A percentile compares a stretch with the other conserved stretches of the same genome.
Evolutionary conservation across 2,888 invertebrate genomes (phyloP).

Genomic region (Macrophya annulata): DNA sequence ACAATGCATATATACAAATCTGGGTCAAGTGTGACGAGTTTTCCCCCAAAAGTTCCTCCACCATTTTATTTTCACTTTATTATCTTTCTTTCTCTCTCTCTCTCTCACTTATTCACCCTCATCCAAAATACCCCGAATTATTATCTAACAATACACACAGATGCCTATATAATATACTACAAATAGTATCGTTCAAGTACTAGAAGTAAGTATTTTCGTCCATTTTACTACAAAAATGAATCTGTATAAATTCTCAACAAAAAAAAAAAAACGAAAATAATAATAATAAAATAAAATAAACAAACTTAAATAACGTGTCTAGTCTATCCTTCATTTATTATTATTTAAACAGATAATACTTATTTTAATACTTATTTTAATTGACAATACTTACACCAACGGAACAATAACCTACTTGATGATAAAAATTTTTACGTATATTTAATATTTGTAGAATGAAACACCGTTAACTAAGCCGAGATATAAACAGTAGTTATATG

Average conservation of each 20-base stretch:
- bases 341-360: no score
- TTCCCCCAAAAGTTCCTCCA: background rate
- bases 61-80: no score
- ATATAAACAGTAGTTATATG: no score
- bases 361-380: no score
- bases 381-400: no score
- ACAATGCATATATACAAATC: slow-evolving; percentile 6
- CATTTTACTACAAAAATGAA: background rate
- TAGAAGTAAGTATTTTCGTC: background rate
- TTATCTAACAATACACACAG: background rate
- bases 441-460: no score
- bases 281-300: background rate
- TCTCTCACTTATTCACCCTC: background rate
- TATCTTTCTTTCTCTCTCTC: background rate
- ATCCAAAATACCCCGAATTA: background rate
- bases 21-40: slow-evolving; percentile 47
- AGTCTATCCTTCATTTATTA: no score
- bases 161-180: background rate
- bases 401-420: no score
- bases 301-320: background rate
- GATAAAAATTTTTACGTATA: no score
- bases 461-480: no score
- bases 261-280: background rate
- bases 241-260: background rate
- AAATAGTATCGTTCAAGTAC: no score